phyloP scores from a whole-genome alignment of 2,888 invertebrate genomes.

The Caenorhabditis sp. region DNA sequence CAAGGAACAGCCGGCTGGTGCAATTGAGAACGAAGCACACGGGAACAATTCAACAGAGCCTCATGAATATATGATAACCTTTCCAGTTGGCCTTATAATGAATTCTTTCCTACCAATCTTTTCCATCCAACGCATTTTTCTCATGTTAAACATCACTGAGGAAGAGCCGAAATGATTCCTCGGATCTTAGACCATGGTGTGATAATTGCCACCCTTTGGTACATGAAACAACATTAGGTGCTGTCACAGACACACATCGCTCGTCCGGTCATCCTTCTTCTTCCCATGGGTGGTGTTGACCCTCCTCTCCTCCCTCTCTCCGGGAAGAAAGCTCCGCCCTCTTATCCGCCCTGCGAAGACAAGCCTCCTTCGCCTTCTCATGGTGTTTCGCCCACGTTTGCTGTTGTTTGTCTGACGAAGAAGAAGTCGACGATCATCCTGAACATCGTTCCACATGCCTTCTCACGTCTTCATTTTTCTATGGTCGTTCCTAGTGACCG shows the following conservation, averaged over 20 bases:
- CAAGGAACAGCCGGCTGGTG: constrained; percentile 37
- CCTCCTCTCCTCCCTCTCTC: constrained; percentile 40
- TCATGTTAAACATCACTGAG: background rate
- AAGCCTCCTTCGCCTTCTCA: constrained; percentile 38
- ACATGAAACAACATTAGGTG: constrained; percentile 61
- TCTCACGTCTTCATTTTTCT: constrained; percentile 37
- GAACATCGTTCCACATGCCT: constrained; percentile 39
- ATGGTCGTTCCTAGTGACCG: constrained; percentile 4
- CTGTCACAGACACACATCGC: constrained; percentile 19
- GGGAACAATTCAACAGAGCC: constrained; percentile 51
- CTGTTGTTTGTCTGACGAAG: constrained; percentile 36
- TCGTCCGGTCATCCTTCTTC: constrained; percentile 42
- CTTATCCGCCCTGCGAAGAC: constrained; percentile 42
- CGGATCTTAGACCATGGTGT: constrained; percentile 25
- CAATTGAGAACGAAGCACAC: constrained; percentile 41
- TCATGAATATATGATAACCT: constrained; percentile 60
- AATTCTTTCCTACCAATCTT: background rate
- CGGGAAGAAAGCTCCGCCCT: constrained; percentile 42
- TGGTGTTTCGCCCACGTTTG: constrained; percentile 49
- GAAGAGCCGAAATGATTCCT: background rate
- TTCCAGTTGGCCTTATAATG: background rate
- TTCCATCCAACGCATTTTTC: background rate
- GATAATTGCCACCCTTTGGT: constrained; percentile 61
- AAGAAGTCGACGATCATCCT: background rate
- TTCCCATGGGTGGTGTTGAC: constrained; percentile 47